Evolutionary conservation across 2,888 invertebrate species (phyloP), one percentile per base, ranked within the genome.

Genomic region (Copidosoma aretas): DNA sequence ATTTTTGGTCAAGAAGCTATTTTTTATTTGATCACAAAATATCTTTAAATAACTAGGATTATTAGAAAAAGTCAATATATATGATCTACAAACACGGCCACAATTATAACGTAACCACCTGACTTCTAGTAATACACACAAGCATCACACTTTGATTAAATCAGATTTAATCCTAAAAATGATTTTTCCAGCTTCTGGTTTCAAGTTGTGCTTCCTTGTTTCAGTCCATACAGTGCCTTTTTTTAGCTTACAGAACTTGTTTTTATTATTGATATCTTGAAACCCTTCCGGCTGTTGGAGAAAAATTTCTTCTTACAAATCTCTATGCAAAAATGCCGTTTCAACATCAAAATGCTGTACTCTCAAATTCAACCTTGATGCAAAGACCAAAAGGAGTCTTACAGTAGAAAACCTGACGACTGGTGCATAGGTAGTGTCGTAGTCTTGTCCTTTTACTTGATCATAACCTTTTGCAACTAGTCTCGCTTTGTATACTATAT

Each of bases 41-140:
- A 72, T n/a, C 1, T 64, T 19, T 10, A 71, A 41, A 54, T 70
- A 71, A 22, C 71, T 32, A 51, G n/a, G 1, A 32, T 71, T 66
- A 43, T 76, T 73, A 41, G 70, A 71, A 0, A 71, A n/a, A n/a
- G n/a, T n/a, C 61, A 3, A 52, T 10, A 10, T 52, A 21, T 10
- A 52, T 52, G 39, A 25, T 65, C 65, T 14, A 74, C 75, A 52
- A 75, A 74, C 5, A 74, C 17, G 15, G 72, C 22, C 4, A 73
- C 43, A 8, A 75, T 60, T 46, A 63, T 59, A n/a, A 73, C 22
- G 60, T 68, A 66, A 12, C 2, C 56, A 64, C n/a, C 67, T 57
- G 24, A 63, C 25, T 41, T 69, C 68, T 64, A 67, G 72, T 14
- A 70, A 57, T 73, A 75, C 39, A 75, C 39, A 59, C 75, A 75